Base-by-base conservation (phyloP, 53 echinoderm and acorn worm genomes). In the Holothuria scabra region DNA sequence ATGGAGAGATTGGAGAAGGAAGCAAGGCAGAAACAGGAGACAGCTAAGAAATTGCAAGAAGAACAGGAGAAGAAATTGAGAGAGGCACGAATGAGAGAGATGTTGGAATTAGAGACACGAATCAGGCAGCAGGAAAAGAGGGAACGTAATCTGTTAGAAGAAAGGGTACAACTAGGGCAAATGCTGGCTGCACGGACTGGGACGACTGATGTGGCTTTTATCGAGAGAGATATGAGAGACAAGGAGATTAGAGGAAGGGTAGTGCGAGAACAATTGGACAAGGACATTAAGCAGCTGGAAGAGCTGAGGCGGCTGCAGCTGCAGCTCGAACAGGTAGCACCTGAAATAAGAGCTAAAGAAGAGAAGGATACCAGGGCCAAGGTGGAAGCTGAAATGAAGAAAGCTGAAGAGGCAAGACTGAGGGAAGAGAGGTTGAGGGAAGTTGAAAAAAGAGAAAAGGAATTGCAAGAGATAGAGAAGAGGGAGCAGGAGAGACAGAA, bases 91-190 rank as follows among this genome's bases (percentile, higher is more conserved):
- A 9, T 31, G 25, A 55, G 32, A 5, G 78, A 78, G 78, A 78
- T 78, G 56, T 32, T 56, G 23, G 49, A 78, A 31, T 28, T 78
- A 18, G 78, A 78, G 58, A 78, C 19, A 19, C 52, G 78, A 30
- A 78, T 78, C 57, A 78, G 78, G 52, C 12, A 78, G 31, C 78
- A 78, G 48, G 78, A 78, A 32, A 58, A 56, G 12, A 56, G 78
- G 31, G 58, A 56, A 55, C 18, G 78, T 0, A 59, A 78, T 12
- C 9, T 58, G 56, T 56, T 78, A 31, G 78, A 78, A 5, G 78
- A 78, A 56, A 78, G 19, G 48, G 56, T 31, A 8, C 28, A 10
- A 28, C 32, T 78, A 58, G 31, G 58, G 31, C 59, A 78, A 32
- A 78, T 78, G 59, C 78, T 78, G 28, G 29, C 31, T 32, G 12